Evolutionary conservation across 2,888 invertebrate species (phyloP), one percentile per base, ranked within the genome.

Genomic region (Linnaemya vulpina): DNA sequence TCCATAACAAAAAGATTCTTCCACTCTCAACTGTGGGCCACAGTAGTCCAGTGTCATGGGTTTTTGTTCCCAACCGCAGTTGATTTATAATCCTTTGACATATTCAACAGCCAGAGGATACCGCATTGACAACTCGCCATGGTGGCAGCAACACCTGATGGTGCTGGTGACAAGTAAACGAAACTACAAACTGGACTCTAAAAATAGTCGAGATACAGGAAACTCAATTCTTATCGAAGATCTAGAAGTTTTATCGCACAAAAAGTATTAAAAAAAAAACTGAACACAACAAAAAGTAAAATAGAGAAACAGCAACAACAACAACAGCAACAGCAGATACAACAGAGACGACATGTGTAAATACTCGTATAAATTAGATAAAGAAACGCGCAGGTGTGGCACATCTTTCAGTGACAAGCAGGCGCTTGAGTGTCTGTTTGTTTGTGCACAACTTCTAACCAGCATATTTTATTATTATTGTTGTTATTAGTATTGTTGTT

Each of bases 181-280:
- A 60, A 62, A 49, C 53, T 51, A 51, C 58, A 68, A 70, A 75
- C 77, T 74, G 77, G 84, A 77, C 62, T 81, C 20, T 73, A 38
- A 62, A 76, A 73, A 71, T 65, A 55, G 65, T 3, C 55, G 58
- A 78, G 20, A 63, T 63, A 77, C 86, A 87, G 87, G 87, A 87
- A 87, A 87, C 70, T 79, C 67, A 83, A 84, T 83, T 67, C 58
- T 84, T 87, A 87, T 87, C 86, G 67, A 65, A 60, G 63, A 63
- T 81, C 73, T 76, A 38, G n/a, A 38, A 17, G 35, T 60, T 38
- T 30, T 60, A 60, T 60, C 55, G 20, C 60, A 65, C 67, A 55
- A 68, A 60, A 70, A 43, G 67, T 55, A 43, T 62, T 74, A 67
- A 43, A 43, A 49, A 38, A 51, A 30, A 43, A 71, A n/a, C n/a